Conservation (phyloP, 1,140 invertebrate genomes). For the Bradysia coprophila region DNA sequence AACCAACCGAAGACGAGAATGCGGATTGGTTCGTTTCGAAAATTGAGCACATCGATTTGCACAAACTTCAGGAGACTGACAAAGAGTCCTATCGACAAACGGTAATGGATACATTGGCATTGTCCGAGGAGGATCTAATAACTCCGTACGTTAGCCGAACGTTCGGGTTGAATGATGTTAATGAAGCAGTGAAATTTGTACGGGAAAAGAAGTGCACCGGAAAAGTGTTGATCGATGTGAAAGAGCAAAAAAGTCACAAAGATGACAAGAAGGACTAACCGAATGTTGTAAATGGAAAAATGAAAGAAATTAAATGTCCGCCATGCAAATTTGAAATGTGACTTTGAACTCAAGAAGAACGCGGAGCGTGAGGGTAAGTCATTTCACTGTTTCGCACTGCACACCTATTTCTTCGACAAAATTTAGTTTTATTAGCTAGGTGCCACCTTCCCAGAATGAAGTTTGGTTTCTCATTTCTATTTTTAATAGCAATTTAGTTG, state of each 20-base stretch:
- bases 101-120: slow-evolving; percentile 27
- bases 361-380: too few species aligned
- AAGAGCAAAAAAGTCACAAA: background rate
- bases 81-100: slow-evolving; percentile 11
- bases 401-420: too few species aligned
- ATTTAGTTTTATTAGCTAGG: too few species aligned
- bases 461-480: too few species aligned
- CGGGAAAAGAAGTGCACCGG: slow-evolving; percentile 25
- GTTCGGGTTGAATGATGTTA: slow-evolving; percentile 24
- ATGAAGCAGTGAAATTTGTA: slow-evolving; percentile 26
- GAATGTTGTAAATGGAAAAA: too few species aligned
- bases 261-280: too few species aligned
- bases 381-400: too few species aligned
- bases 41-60: background rate
- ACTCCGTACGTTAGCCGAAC: slow-evolving; percentile 24
- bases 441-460: too few species aligned
- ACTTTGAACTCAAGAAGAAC: too few species aligned
- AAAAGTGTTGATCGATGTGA: slow-evolving; percentile 25
- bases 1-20: background rate
- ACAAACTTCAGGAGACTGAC: slow-evolving; percentile 8
- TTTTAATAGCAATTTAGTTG: too few species aligned
- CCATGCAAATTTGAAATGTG: too few species aligned
- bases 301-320: too few species aligned
- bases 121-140: slow-evolving; percentile 26
- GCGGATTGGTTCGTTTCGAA: background rate